Base-by-base conservation (phyloP, 64 coral and sea anemone genomes). In the Montipora efflorescens region DNA sequence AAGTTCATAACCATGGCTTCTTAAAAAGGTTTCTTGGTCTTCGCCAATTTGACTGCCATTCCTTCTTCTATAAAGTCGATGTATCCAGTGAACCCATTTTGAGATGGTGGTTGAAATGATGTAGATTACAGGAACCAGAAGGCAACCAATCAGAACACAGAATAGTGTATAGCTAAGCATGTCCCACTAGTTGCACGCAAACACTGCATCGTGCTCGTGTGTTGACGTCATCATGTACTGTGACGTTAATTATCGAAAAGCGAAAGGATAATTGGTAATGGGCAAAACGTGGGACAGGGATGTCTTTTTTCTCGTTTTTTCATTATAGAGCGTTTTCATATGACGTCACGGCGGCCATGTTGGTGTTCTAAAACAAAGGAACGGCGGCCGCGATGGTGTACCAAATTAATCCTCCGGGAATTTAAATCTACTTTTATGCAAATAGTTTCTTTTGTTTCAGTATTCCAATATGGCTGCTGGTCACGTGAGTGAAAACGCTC, bases 1-100 rank as follows among this genome's bases (percentile, higher is more conserved):
- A 7, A 97, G 22, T 80, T 97, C 84, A 68, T 93, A 93, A 3
- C 92, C 92, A 25, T 93, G 76, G 36, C 64, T 71, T 48, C 44
- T 67, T 49, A 86, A 48, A 16, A 86, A 19, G 19, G 45, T 66
- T 8, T 48, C 67, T 86, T 86, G 62, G n/a, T 86, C 82, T 48
- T 36, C 43, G 10, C 71, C 66, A 21, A 43, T 71, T 18, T 86
- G 64, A 71, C 7, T 71, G n/a, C 21, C 82, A 50, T 67, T 8
- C 47, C 36, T 11, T 1, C 47, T 3, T 10, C 16, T 86, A 1
- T 11, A 15, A 48, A 49, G 0, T 15, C 14, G 43, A 23, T 7
- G 14, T 23, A 8, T 5, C 66, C 66, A 11, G 7, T 13, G 55
- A 16, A 67, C 3, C 5, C 57, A 83, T 83, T 67, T 83, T 5